Conservation (phyloP, 2,797 vertebrate genomes). For the Rallus crepitans region DNA sequence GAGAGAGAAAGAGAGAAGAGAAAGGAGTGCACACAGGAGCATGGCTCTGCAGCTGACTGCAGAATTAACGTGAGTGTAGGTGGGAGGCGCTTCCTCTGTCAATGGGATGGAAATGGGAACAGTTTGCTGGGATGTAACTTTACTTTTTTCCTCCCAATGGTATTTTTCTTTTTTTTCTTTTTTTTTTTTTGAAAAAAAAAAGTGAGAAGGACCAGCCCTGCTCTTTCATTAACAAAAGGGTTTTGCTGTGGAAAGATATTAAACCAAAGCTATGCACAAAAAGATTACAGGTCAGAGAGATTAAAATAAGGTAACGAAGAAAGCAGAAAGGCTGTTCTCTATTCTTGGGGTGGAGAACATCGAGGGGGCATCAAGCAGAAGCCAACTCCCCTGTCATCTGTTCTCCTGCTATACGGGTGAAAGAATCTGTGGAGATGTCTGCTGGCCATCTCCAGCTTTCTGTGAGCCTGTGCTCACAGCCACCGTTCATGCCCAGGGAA, state of each 20-base stretch:
- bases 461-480: neutral
- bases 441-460: neutral
- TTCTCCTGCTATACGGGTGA: neutral
- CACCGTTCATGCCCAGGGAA: neutral
- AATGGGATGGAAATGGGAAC: constrained; percentile 66
- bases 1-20: constrained; percentile 66
- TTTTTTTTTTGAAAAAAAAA: neutral
- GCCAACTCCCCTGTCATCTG: constrained; percentile 6
- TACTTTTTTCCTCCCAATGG: constrained; percentile 15
- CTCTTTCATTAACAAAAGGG: constrained; percentile 37
- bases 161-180: neutral
- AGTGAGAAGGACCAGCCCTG: constrained; percentile 35
- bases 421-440: neutral
- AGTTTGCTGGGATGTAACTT: constrained; percentile 47
- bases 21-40: constrained; percentile 68
- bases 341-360: neutral
- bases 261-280: constrained; percentile 24
- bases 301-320: neutral
- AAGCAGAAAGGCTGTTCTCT: neutral
- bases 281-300: constrained; percentile 8
- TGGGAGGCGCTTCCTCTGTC: constrained; percentile 58
- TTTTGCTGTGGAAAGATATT: constrained; percentile 63
- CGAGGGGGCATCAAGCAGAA: neutral
- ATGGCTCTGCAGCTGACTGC: constrained; percentile 54
- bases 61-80: constrained; percentile 43